Evolutionary conservation across 2,113 vertebrate species (phyloP).

Genomic region (Dissostichus mawsoni): DNA sequence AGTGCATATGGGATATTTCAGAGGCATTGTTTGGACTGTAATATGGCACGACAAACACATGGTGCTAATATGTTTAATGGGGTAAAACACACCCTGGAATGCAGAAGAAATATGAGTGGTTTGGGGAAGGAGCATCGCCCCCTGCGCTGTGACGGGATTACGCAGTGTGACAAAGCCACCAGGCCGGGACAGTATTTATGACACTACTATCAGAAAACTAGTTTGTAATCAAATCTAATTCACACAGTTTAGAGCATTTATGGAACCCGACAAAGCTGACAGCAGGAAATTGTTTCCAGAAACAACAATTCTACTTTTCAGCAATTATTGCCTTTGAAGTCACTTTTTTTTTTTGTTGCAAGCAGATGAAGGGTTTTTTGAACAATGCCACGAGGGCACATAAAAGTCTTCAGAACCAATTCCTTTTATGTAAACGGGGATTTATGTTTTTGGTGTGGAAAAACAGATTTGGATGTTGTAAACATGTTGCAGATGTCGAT

Average conservation of each 20-base stretch:
- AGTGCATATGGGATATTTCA: conserved; percentile 41
- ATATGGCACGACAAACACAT: conserved; percentile 67
- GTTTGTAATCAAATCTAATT: conserved; percentile 75
- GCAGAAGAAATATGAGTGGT: conserved; percentile 41
- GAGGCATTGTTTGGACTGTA: conserved; percentile 56
- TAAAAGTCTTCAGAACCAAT: conserved; percentile 63
- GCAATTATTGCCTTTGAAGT: conserved; percentile 55
- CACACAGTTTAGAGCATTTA: conserved; percentile 53
- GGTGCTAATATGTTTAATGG: conserved; percentile 60
- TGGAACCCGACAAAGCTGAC: conserved; percentile 61
- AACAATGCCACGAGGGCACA: conserved; percentile 59
- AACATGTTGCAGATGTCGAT: conserved; percentile 73
- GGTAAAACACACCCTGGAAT: conserved; percentile 51
- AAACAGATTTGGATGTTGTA: conserved; percentile 41
- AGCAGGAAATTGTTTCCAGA: conserved; percentile 74
- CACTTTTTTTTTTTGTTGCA: conserved; percentile 63
- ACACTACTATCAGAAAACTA: conserved; percentile 47
- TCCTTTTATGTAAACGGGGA: conserved; percentile 66
- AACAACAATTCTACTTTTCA: conserved; percentile 50
- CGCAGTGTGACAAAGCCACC: conserved; percentile 16
- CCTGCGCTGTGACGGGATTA: conserved; percentile 32
- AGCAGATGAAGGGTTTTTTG: conserved; percentile 62
- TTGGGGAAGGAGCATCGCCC: conserved; percentile 35
- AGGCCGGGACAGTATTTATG: conserved; percentile 53
- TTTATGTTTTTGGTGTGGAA: conserved; percentile 68